Evolutionary conservation across 2,113 vertebrate genomes (phyloP).

Genomic region (Anarhynchus alexandrinus): DNA sequence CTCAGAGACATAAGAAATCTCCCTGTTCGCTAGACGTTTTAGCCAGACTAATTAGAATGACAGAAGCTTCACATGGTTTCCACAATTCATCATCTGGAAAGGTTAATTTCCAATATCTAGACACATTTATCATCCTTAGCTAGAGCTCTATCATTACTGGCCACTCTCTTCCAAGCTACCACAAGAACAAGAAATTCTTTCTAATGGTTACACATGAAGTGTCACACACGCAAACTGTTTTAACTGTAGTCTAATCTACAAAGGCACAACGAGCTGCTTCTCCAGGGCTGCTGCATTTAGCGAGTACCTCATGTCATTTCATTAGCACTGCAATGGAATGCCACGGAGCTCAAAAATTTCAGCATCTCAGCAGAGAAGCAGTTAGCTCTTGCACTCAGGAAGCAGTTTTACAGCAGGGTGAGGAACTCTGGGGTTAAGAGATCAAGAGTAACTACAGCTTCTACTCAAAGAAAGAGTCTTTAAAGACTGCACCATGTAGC

Average conservation of each 20-base stretch:
- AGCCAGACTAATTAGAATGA: slow-evolving; percentile 29
- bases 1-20: not conserved
- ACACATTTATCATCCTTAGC: slow-evolving; percentile 2
- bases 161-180: not conserved
- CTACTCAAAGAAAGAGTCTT: slow-evolving; percentile 1
- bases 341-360: slow-evolving; percentile 20
- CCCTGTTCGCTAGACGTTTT: not conserved
- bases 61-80: slow-evolving; percentile 11
- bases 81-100: slow-evolving; percentile 37
- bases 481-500: not conserved
- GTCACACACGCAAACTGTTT: not conserved
- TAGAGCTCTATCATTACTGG: not conserved
- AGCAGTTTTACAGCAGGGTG: slow-evolving; percentile 33
- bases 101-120: slow-evolving; percentile 29
- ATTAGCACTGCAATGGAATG: slow-evolving; percentile 15
- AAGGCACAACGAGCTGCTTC: slow-evolving; percentile 24
- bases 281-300: slow-evolving; percentile 6
- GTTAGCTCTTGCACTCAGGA: slow-evolving; percentile 18
- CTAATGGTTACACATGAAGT: not conserved
- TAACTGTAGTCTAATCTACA: slow-evolving; percentile 4
- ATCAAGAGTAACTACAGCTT: slow-evolving; percentile 31
- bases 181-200: not conserved
- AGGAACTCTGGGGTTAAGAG: slow-evolving; percentile 37
- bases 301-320: not conserved
- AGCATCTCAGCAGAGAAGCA: slow-evolving; percentile 7